Conservation (phyloP, 2,888 invertebrate genomes). For the Acanthosepion esculentum region DNA sequence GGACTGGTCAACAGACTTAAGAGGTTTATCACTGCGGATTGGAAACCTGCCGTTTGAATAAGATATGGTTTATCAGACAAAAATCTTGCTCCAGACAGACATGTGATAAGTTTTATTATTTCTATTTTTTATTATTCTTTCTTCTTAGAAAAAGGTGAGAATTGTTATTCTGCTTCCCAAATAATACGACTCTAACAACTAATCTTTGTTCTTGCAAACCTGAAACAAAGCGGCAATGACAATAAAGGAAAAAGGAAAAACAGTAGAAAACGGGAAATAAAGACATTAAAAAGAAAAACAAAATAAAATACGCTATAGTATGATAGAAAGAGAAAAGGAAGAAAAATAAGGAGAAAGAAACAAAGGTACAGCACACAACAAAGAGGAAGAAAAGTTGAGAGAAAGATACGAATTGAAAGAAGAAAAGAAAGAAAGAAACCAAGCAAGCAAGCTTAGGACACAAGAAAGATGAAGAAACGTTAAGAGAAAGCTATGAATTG, state of each 20-base stretch:
- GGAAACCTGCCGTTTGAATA: not conserved
- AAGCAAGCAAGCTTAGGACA: no score
- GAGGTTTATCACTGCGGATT: not conserved
- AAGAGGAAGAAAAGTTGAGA: not conserved
- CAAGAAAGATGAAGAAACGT: no score
- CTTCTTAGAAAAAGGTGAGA: no score
- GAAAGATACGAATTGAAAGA: not conserved
- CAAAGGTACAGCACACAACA: no score
- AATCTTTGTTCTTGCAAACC: no score
- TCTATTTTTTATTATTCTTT: not conserved
- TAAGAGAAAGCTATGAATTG: no score
- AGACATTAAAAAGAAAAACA: no score
- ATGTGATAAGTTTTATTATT: not conserved
- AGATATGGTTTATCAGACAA: not conserved
- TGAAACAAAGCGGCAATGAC: no score
- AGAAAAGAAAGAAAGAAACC: rapidly evolving
- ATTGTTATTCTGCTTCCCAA: no score
- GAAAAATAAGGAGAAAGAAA: not conserved
- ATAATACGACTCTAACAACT: no score
- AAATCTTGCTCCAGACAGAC: not conserved
- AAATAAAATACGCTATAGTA: no score
- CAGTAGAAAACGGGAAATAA: no score
- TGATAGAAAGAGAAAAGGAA: not conserved
- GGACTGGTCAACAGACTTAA: not conserved
- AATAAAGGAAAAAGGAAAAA: not conserved